phyloP scores from a whole-genome alignment of 2,888 invertebrate species.

The Mesorhabditis belari region DNA sequence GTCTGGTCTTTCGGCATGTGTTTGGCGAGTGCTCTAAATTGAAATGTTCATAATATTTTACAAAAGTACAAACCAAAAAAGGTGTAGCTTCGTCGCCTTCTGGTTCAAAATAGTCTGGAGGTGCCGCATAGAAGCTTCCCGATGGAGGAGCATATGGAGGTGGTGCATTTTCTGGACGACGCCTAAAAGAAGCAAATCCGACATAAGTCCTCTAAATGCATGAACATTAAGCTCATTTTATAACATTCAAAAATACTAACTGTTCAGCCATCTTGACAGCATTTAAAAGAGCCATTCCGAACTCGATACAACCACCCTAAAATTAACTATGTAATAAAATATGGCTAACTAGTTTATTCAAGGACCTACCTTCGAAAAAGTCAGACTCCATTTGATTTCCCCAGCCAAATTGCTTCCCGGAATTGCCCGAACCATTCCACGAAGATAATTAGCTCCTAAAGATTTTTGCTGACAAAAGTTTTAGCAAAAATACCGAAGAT shows the following conservation, averaged over 20 bases:
- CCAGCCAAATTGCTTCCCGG: conserved; percentile 66
- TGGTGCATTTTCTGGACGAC: conserved; percentile 42
- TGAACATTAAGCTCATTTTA: neutral
- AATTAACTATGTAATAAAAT: conserved; percentile 57
- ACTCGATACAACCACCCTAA: conserved; percentile 93
- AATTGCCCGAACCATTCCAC: conserved; percentile 79
- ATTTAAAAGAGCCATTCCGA: conserved; percentile 85
- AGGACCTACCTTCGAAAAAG: conserved; percentile 19
- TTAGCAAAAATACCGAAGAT: conserved; percentile 69
- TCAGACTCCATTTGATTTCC: conserved; percentile 28
- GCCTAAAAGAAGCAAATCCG: conserved; percentile 3
- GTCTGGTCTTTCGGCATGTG: conserved; percentile 28
- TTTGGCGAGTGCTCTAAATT: conserved; percentile 12
- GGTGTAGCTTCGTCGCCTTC: conserved; percentile 10
- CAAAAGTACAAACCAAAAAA: neutral
- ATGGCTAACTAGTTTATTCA: neutral
- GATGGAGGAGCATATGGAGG: conserved; percentile 50
- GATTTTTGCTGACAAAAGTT: conserved; percentile 15
- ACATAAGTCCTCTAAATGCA: neutral
- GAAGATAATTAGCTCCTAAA: conserved; percentile 78
- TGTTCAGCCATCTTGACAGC: conserved; percentile 65
- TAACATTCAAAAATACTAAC: neutral
- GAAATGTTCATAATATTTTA: neutral
- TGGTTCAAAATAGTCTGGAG: conserved; percentile 38
- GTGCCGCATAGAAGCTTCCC: conserved; percentile 43